Evolutionary conservation across 2,797 vertebrate species (phyloP).

Genomic region (Sorex maritimensis): DNA sequence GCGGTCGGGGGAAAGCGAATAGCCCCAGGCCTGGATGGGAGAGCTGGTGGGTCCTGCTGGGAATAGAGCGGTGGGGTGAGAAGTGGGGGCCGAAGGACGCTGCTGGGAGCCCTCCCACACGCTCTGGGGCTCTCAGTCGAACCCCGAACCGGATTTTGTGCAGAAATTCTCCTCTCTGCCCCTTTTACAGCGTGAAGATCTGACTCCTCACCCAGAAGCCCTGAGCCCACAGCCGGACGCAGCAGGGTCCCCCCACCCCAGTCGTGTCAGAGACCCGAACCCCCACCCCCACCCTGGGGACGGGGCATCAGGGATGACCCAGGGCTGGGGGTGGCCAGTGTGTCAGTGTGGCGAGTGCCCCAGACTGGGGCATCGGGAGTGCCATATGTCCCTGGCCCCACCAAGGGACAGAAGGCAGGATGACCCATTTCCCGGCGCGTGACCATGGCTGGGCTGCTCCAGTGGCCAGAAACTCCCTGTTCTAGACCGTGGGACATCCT

Average conservation of each 20-base stretch:
- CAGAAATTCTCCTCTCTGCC: neutral
- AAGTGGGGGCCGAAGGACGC: neutral
- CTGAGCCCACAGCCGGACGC: neutral
- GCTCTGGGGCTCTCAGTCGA: neutral
- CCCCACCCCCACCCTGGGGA: neutral
- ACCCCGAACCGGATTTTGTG: neutral
- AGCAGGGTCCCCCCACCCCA: accelerated
- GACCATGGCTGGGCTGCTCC: constrained; percentile 49
- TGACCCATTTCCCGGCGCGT: constrained; percentile 68
- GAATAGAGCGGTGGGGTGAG: neutral
- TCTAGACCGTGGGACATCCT: constrained; percentile 53
- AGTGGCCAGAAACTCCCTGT: constrained; percentile 70
- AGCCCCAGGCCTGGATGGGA: neutral
- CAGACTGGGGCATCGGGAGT: neutral
- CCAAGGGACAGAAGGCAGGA: neutral
- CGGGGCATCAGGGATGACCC: accelerated
- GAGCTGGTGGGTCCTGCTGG: accelerated
- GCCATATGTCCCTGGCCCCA: neutral
- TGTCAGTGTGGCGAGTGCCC: neutral
- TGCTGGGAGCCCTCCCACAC: neutral
- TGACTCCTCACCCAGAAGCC: neutral
- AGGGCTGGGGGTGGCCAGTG: neutral
- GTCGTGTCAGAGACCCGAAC: neutral
- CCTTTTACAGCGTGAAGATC: constrained; percentile 21
- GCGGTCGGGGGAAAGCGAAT: neutral